Base-by-base conservation (phyloP, 37 sponge, comb jelly and placozoan species). In the Ephydatia muelleri region DNA sequence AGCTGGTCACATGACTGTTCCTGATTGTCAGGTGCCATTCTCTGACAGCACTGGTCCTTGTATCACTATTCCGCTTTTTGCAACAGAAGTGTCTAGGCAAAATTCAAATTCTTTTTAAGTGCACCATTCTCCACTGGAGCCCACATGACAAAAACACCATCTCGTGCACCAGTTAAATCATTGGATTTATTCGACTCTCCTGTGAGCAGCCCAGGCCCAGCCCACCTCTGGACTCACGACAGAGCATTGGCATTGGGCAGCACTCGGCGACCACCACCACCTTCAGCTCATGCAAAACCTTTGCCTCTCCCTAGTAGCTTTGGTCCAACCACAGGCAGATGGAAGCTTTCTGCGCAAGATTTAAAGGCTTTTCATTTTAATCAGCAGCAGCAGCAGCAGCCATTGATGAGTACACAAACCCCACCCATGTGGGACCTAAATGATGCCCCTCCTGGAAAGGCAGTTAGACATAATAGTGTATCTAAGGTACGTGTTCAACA, bases 131-230 rank as follows among this genome's bases (percentile, higher is more conserved):
- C 19, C 57, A 57, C 16, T 57, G 57, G 57, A 57, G 12, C 57
- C 9, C 57, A 57, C 19, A 14, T 21, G 16, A 57, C 43, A 21
- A 31, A 6, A n/a, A 35, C 78, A 36, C 38, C 34, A 19, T 19
- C 28, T 3, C 82, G 82, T 76, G 39, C 39, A 31, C 88, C 88
- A 5, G 40, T 87, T 1, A 87, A 76, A 37, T 79, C 82, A 26
- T 70, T 82, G 23, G 77, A 87, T 76, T 27, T 82, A 14, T 57
- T 57, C 16, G 57, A 57, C 57, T 57, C 57, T 57, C 57, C 19
- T 11, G 57, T 14, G 19, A 57, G 19, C 16, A 21, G 8, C 47
- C 4, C 47, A 43, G 47, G 57, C 16, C 57, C 16, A 57, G 16
- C 47, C 47, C 47, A 21, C 57, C 57, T 57, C 57, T 1, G 1